Base-by-base conservation (phyloP, 2,888 invertebrate species). In the Ochropleura plecta region DNA sequence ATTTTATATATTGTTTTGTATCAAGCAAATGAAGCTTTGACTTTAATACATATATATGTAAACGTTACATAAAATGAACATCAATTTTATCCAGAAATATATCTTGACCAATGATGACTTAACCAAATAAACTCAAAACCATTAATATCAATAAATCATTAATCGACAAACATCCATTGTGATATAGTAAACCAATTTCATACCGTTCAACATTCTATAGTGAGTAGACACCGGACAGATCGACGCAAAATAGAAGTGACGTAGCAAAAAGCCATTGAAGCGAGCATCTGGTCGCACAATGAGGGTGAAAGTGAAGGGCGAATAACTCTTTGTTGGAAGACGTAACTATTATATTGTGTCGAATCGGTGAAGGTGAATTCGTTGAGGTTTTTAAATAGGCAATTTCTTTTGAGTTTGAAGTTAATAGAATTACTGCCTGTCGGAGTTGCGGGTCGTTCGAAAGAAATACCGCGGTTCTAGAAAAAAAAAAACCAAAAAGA, bases 161-260 rank as follows among this genome's bases (percentile, higher is more conserved):
- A 72, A 80, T 82, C 65, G 63, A 69, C 59, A 78, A 71, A 70
- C 64, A 62, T 46, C 63, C 71, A 78, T 82, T 83, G 69, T 80
- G 59, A 64, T 76, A 64, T 16, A 70, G 57, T 70, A 70, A 85
- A 79, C 72, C 85, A 79, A 86, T 87, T 87, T 87, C 77, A 82
- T 86, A 82, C 84, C 73, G 78, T 77, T 80, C 85, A 75, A n/a
- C 70, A 49, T 77, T 66, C 46, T 59, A 70, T 77, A 16, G 73
- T 20, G 70, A 70, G 70, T 72, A 76, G 80, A 76, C 74, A 78
- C 44, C 42, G 79, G 85, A 81, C 85, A 77, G 69, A 78, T 73
- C 55, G 51, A 77, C 66, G 73, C 70, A 78, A 85, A 82, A 85
- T 83, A 76, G 71, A 66, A 71, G 77, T 87, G 86, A 87, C 84